Percentiles rank a stretch among this genome's conserved stretches.
Evolutionary conservation across 2,888 invertebrate genomes (phyloP).

Genomic region (Caenorhabditis sinica): DNA sequence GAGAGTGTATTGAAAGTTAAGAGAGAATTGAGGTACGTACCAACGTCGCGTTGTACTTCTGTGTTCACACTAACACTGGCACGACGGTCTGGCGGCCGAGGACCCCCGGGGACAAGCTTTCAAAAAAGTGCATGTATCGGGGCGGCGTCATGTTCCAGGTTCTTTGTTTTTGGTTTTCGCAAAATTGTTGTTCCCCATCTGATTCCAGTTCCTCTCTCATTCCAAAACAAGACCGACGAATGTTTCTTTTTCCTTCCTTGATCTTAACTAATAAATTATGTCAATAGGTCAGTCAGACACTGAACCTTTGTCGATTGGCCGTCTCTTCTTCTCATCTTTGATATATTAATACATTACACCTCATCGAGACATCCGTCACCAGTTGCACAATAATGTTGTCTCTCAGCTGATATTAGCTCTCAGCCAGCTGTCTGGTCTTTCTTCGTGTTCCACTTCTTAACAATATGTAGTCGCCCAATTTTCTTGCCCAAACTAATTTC

Average conservation of each 20-base stretch:
- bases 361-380: conserved; percentile 12
- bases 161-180: conserved; percentile 5
- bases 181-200: conserved; percentile 1
- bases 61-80: conserved; percentile 58
- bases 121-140: conserved; percentile 31
- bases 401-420: conserved; percentile 38
- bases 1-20: conserved; percentile 32
- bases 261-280: conserved; percentile 13
- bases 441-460: conserved; percentile 22
- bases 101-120: background rate
- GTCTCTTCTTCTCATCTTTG: conserved; percentile 19
- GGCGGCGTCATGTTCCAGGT: conserved; percentile 18
- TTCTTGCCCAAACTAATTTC: background rate
- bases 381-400: conserved; percentile 35
- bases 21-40: conserved; percentile 33
- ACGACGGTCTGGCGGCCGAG: conserved; percentile 46
- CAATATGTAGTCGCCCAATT: conserved; percentile 1
- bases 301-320: background rate
- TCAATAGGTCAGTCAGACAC: conserved; percentile 25
- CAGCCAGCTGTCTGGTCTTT: conserved; percentile 37
- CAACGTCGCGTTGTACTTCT: conserved; percentile 54
- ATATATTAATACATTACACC: conserved; percentile 36
- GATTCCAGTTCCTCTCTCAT: conserved; percentile 20
- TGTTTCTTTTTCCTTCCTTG: conserved; percentile 17
- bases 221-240: conserved; percentile 12